These are phyloP conservation scores for Thryonomys swinderianus DNA, from an alignment of 2,113 vertebrate species.

Conservation along the genomic window DNA sequence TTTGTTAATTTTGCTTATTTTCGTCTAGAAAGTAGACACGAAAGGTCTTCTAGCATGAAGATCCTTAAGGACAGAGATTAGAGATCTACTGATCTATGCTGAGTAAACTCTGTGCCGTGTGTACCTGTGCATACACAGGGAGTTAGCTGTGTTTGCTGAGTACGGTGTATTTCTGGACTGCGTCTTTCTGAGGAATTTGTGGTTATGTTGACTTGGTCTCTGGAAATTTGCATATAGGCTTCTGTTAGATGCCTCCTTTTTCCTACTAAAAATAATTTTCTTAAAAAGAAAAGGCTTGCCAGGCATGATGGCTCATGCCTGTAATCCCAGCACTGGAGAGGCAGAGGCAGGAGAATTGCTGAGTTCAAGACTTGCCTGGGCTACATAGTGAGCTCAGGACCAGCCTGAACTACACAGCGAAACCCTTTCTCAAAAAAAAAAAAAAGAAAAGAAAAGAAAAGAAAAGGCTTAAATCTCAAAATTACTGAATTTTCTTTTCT, in stretches of 20 bases:
- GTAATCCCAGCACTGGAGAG: no score
- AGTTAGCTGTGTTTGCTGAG: neutral
- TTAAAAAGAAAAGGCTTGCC: neutral
- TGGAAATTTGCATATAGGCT: neutral
- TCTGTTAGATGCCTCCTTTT: neutral
- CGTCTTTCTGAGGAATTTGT: neutral
- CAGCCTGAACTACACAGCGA: no score
- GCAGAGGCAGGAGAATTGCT: no score
- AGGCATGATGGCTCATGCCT: no score
- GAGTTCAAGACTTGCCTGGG: no score
- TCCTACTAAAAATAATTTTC: conserved; percentile 1
- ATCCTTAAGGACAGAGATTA: neutral
- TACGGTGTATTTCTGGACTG: neutral
- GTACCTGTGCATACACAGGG: neutral
- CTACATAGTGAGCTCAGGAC: no score
- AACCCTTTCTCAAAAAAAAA: no score
- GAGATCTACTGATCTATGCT: neutral
- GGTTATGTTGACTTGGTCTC: neutral
- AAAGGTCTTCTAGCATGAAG: neutral
- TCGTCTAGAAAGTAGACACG: neutral
- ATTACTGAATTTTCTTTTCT: neutral
- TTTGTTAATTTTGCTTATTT: conserved; percentile 7
- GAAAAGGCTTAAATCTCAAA: neutral
- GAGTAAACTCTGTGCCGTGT: neutral
- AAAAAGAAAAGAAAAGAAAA: conserved; percentile 12